Evolutionary conservation across 2,797 vertebrate genomes (phyloP), one percentile per base, ranked within the genome.

Genomic region (Pogonophryne albipinna): DNA sequence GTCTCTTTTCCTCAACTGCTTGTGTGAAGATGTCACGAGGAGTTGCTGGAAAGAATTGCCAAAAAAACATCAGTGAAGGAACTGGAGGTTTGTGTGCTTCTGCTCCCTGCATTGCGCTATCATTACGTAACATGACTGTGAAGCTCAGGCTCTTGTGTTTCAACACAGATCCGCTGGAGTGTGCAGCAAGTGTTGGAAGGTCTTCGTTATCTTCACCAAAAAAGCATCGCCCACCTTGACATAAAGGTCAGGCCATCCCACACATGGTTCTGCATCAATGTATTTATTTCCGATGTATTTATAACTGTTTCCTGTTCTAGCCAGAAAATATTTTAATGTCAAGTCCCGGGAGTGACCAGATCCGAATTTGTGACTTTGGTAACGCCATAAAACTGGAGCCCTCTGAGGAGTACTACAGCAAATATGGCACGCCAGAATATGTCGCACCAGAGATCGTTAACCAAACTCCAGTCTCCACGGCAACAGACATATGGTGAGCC

Each of bases 291-390:
- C 27, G 7, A 17, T 51, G 15, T n/a, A 16, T 15, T 27, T 5
- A 6, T n/a, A 4, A 2, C 13, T 61, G 19, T 44, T 74, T 15
- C 57, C 10, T 47, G 3, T 74, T 60, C 9, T 78, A 99, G 98
- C 97, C 98, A 1, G 98, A 98, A 93, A 99, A 99, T 72, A 95
- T 99, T 80, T 90, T 99, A 59, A 95, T 99, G 91, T 95, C 95
- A 16, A 92, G 94, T 31, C 88, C 93, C 0, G 91, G 87, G 9
- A 95, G 96, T 0, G 96, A 98, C 81, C 95, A 96, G 79, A 95
- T 99, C 89, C 95, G 97, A 44, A 96, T 99, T 84, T 98, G 97
- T 4, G 98, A 99, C 88, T 98, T 99, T 0, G 98, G 98, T 10
- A 98, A 97, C 0, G 97, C 97, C 0, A 82, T 96, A 27, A 96